Percentiles rank a stretch among this genome's conserved stretches.
These are phyloP conservation scores for Malurus melanocephalus DNA, from an alignment of 2,113 vertebrate genomes.

Conservation along the genomic window DNA sequence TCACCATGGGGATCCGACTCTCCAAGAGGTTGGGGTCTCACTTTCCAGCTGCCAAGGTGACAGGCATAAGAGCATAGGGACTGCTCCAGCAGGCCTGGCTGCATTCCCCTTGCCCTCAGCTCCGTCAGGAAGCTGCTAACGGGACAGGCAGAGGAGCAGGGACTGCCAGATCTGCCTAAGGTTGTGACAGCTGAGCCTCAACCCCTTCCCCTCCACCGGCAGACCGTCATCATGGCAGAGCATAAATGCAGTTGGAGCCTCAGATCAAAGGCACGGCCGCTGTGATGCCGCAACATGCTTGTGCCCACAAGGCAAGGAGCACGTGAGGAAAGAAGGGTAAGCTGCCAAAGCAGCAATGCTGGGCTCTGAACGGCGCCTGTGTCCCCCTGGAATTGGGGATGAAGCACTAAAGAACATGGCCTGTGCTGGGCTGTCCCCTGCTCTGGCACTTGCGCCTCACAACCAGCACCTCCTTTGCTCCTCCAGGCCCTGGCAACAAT, in stretches of 20 bases:
- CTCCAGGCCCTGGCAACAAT: neutral
- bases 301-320: neutral
- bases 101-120: neutral
- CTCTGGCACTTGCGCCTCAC: neutral
- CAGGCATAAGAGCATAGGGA: neutral
- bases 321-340: rapidly evolving
- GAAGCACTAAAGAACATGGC: too few relatives aligned
- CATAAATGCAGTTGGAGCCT: rapidly evolving
- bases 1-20: neutral
- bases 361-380: rapidly evolving
- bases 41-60: rapidly evolving
- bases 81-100: rapidly evolving
- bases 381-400: too few relatives aligned
- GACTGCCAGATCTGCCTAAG: rapidly evolving
- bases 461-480: neutral
- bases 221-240: neutral
- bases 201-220: neutral
- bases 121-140: rapidly evolving
- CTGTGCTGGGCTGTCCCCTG: neutral
- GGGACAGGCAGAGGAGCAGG: rapidly evolving
- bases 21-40: neutral
- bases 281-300: neutral
- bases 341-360: neutral
- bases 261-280: rapidly evolving
- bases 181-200: neutral